Base-by-base conservation (phyloP, 2,888 invertebrate species). In the Hetaerina titia region DNA sequence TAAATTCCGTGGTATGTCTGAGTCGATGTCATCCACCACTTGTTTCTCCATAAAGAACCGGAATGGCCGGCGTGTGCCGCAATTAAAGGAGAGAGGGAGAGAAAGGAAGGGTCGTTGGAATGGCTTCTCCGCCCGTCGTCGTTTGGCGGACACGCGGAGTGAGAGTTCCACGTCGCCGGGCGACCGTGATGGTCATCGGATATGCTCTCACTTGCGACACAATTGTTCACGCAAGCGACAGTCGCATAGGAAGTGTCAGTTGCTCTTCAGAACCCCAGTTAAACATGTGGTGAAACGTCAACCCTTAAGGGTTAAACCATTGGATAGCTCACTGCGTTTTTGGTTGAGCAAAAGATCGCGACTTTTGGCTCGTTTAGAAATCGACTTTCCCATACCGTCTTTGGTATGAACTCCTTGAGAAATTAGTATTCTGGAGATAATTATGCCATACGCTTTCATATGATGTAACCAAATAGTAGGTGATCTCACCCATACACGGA, bases 31-130 rank as follows among this genome's bases (percentile, higher is more conserved):
- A 5, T n/a, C 69, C 69, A 69, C n/a, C 4, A 22, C 69, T 69
- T n/a, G n/a, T 69, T 69, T 69, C 69, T 69, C 69, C 19, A 69
- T 22, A 69, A 19, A n/a, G 69, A 69, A 22, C 69, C 17, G 69
- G 69, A 69, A 69, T 69, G 69, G 19, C 69, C n/a, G 69, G 69
- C n/a, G 69, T 69, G 69, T 69, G 69, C 69, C 22, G 69, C 69
- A 69, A 69, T 69, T 69, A 69, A 69, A 69, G 22, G 69, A n/a
- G 69, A 69, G n/a, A 69, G 17, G n/a, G 69, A 8, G n/a, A 69
- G 17, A 69, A 22, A 8, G 69, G 69, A 69, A 22, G 69, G 69
- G 69, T 69, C n/a, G 9, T 69, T 22, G 69, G 69, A 69, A 19
- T 60, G 60, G 69, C 22, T 17, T 69, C 69, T 22, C 45, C 45